These are phyloP conservation scores for Saimiri boliviensis DNA, from an alignment of 2,113 vertebrate genomes.

Conservation along the genomic window DNA sequence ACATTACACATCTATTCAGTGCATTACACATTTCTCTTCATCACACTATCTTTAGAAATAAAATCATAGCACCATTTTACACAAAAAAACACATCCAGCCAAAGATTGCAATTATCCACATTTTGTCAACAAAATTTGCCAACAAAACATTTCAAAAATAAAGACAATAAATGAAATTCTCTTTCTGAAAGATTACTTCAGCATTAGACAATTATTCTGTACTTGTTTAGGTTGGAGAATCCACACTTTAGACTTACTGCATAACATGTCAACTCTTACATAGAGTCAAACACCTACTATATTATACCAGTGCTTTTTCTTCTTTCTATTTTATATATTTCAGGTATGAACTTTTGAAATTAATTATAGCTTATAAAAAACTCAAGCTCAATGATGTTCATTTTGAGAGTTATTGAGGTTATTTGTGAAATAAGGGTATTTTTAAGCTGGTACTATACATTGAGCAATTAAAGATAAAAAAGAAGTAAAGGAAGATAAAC, in stretches of 20 bases:
- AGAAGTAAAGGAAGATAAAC: not conserved
- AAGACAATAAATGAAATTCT: not conserved
- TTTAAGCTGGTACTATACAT: not conserved
- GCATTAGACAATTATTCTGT: not conserved
- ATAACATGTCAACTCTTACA: not conserved
- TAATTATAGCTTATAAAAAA: not conserved
- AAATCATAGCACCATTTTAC: not conserved
- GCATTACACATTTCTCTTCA: not conserved
- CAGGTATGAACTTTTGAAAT: not conserved
- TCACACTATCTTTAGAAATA: not conserved
- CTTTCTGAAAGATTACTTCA: not conserved
- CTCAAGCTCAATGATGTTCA: not conserved
- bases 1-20: not conserved
- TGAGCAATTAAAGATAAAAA: not conserved
- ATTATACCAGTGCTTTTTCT: not conserved
- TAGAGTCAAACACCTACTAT: not conserved
- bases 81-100: not conserved
- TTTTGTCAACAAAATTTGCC: not conserved
- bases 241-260: not conserved
- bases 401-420: not conserved
- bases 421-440: not conserved
- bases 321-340: not conserved
- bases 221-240: not conserved
- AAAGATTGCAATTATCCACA: not conserved
- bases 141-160: conserved; percentile 51